Conservation (phyloP, 2,797 vertebrate species). For the Moxostoma hubbsi region DNA sequence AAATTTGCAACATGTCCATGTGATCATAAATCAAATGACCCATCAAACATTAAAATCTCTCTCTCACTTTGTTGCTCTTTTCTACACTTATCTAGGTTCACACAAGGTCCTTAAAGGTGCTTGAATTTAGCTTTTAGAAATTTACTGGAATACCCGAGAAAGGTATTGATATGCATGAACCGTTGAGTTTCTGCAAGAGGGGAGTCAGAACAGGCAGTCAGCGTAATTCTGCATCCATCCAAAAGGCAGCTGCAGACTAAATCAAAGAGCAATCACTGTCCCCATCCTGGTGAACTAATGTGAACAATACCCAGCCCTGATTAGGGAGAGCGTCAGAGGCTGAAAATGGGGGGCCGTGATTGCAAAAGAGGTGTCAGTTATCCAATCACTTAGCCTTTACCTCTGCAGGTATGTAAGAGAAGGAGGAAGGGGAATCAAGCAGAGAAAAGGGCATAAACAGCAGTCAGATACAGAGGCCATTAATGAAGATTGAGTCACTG, state of each 20-base stretch:
- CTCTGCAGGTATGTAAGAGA: slow-evolving; percentile 44
- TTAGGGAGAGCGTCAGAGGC: slow-evolving; percentile 43
- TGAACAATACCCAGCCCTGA: slow-evolving; percentile 53
- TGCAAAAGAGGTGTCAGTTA: slow-evolving; percentile 51
- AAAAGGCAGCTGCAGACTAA: slow-evolving; percentile 32
- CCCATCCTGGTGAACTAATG: slow-evolving; percentile 18
- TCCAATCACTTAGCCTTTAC: slow-evolving; percentile 58
- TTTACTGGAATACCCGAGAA: background rate
- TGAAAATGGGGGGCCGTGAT: slow-evolving; percentile 50
- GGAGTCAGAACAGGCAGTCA: background rate
- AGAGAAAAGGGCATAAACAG: slow-evolving; percentile 39
- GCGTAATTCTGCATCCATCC: background rate
- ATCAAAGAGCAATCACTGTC: slow-evolving; percentile 57
- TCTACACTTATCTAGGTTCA: too few species aligned
- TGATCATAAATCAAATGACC: too few species aligned
- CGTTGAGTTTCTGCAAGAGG: background rate
- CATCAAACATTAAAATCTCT: background rate
- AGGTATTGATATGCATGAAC: slow-evolving; percentile 16
- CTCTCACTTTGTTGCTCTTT: too few species aligned
- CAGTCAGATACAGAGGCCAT: slow-evolving; percentile 25
- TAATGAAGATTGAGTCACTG: slow-evolving; percentile 51
- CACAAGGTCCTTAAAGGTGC: too few species aligned
- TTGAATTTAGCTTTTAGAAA: too few species aligned
- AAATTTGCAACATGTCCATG: too few species aligned
- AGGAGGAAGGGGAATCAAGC: slow-evolving; percentile 20